Base-by-base conservation (phyloP, 2,797 vertebrate species). In the Catharus ustulatus region DNA sequence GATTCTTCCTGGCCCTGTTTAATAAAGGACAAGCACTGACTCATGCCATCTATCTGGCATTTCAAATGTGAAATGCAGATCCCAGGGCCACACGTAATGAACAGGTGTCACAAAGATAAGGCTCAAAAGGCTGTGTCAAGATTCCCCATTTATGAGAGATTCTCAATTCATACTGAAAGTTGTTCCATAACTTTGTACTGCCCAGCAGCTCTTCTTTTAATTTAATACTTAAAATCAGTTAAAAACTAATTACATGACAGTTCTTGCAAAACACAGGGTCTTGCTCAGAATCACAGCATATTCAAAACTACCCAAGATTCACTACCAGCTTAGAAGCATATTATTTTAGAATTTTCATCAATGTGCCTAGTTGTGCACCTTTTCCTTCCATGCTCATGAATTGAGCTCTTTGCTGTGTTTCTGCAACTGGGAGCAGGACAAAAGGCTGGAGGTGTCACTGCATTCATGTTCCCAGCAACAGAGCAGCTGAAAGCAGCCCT, bases 391-490 rank as follows among this genome's bases (percentile, higher is more conserved):
- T 1, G 29, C 12, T n/a, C 3, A 2, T 36, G 36, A 69, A 42
- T 26, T 1, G 16, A n/a, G 26, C 40, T 24, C n/a, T 63, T 71
- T 43, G 59, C 49, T 76, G 21, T 17, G 40, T 9, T 49, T 67
- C 34, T 75, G 34, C n/a, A 42, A 12, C 0, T 7, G 30, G 29
- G 52, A 81, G 46, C 22, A 49, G 62, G 13, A 67, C 30, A 69
- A 46, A 71, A 64, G 59, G 67, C 38, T 30, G n/a, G 10, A 54
- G 3, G 21, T 20, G 46, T 26, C 58, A 29, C 6, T 36, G 22
- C 32, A 40, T 8, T 29, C 0, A 0, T 43, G 46, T 19, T 54
- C 48, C 36, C 58, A 71, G 24, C 36, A 46, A 10, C 0, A 7
- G 5, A 55, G 52, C 32, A 52, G 20, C 34, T 34, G 42, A 49